phyloP scores from a whole-genome alignment of 2,113 vertebrate genomes.

The Maccullochella peelii region DNA sequence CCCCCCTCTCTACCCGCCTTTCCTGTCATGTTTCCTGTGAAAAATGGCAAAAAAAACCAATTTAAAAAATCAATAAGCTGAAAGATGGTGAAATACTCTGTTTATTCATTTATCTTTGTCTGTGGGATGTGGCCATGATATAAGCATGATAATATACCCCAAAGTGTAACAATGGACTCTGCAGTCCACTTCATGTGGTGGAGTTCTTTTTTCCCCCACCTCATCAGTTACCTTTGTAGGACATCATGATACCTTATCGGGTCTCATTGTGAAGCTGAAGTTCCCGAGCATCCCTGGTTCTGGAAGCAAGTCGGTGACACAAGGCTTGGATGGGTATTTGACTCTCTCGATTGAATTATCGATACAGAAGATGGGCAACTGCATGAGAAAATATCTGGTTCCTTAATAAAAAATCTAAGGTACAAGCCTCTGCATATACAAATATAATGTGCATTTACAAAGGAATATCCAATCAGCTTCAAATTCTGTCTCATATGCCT shows the following conservation, averaged over 20 bases:
- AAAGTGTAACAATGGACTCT: background rate
- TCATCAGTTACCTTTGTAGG: background rate
- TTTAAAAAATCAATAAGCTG: too few species aligned
- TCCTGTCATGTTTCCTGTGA: too few species aligned
- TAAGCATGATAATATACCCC: background rate
- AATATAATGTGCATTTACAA: background rate
- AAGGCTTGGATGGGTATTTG: background rate
- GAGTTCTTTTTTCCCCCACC: too few species aligned
- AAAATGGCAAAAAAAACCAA: background rate
- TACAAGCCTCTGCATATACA: background rate
- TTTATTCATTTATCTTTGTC: background rate
- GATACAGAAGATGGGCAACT: background rate
- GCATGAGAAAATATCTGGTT: background rate
- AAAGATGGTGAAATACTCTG: background rate
- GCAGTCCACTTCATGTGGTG: background rate
- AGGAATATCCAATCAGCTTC: background rate
- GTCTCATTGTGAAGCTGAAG: background rate
- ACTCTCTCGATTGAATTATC: background rate
- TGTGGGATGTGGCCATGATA: background rate
- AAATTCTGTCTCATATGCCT: background rate
- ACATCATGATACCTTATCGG: background rate
- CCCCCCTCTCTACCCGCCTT: too few species aligned
- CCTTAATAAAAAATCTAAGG: background rate
- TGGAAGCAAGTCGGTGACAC: background rate
- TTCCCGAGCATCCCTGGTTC: background rate